Conservation (phyloP, 2,113 vertebrate species). For the Malurus alboscapulatus region DNA sequence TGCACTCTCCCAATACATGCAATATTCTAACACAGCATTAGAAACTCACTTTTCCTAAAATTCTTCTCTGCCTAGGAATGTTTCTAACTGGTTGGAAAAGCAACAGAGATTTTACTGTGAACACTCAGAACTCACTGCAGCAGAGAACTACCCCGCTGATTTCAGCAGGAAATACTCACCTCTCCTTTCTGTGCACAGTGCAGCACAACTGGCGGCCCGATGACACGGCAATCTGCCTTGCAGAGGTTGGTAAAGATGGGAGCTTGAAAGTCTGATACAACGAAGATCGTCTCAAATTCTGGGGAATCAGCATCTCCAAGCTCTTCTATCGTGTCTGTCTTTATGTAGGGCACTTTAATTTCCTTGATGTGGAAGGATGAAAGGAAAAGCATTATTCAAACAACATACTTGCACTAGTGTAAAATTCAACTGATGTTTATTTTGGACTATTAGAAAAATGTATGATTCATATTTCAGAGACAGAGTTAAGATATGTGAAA, state of each 20-base stretch:
- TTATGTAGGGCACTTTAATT: conserved; percentile 83
- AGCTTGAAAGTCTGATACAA: conserved; percentile 86
- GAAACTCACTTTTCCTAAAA: neutral
- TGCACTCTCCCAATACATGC: neutral
- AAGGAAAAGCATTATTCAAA: conserved; percentile 24
- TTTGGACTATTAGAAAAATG: neutral
- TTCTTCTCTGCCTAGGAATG: neutral
- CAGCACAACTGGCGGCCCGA: conserved; percentile 90
- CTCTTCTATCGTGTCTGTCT: conserved; percentile 81
- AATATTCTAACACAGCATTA: neutral
- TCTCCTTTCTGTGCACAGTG: conserved; percentile 84
- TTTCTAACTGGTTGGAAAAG: neutral
- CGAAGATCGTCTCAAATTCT: conserved; percentile 88
- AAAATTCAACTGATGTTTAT: neutral
- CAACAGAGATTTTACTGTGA: neutral
- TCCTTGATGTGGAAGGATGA: conserved; percentile 74
- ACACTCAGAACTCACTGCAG: neutral
- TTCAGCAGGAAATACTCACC: conserved; percentile 67
- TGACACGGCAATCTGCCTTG: conserved; percentile 85
- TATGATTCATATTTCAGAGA: neutral
- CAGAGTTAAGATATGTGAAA: neutral
- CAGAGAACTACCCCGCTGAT: neutral
- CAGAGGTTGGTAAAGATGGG: conserved; percentile 82
- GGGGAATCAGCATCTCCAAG: conserved; percentile 83
- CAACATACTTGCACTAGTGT: neutral